A percentile compares a stretch with the other conserved stretches of the same genome.
phyloP scores from a whole-genome alignment of 2,113 vertebrate species.

The Eclectus roratus region DNA sequence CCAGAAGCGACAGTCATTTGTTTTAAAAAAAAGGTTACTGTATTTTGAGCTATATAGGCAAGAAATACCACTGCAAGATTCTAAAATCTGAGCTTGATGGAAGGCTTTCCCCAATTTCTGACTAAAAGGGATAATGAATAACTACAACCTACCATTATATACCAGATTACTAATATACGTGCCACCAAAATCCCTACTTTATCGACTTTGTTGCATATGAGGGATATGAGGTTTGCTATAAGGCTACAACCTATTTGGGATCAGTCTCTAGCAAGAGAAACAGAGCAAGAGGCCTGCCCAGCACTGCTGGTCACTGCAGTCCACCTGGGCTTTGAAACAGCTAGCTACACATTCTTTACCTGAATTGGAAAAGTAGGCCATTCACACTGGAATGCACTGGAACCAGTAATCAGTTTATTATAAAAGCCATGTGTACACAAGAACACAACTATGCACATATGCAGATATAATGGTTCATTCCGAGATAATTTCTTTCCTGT shows the following conservation, averaged over 20 bases:
- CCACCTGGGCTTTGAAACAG: background rate
- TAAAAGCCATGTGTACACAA: background rate
- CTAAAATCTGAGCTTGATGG: background rate
- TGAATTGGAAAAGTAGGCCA: background rate
- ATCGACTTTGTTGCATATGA: background rate
- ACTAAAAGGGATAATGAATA: background rate
- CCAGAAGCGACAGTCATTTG: background rate
- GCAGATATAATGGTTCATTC: background rate
- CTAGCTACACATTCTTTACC: accelerated
- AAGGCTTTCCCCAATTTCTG: background rate
- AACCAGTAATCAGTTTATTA: background rate
- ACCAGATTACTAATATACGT: background rate
- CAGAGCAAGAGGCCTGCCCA: background rate
- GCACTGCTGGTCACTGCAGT: background rate
- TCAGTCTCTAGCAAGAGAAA: background rate
- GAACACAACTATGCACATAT: background rate
- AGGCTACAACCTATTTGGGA: background rate
- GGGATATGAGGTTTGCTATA: background rate
- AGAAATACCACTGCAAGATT: background rate
- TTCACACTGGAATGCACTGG: background rate
- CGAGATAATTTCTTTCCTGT: background rate
- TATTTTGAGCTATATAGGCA: background rate
- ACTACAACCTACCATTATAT: background rate
- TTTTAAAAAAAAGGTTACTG: background rate
- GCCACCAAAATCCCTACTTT: background rate